Evolutionary conservation across 2,888 invertebrate genomes (phyloP).

Genomic region (Ornithoptera priamus): DNA sequence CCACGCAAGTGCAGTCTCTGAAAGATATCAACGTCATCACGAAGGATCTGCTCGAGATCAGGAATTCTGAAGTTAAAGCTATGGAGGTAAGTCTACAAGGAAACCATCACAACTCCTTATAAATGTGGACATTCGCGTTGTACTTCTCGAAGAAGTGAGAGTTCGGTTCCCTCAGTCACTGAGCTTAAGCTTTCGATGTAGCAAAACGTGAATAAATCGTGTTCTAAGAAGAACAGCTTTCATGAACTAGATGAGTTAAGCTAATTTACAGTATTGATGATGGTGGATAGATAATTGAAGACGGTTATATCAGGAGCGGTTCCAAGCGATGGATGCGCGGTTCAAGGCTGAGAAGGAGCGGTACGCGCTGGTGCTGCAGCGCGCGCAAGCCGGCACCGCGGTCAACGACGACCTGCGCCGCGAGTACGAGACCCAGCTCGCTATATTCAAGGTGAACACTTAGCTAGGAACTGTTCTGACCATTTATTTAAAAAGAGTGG

Average conservation of each 20-base stretch:
- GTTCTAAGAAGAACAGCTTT: no score
- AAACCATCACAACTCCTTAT: no score
- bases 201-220: no score
- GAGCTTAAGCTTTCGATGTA: no score
- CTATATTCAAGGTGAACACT: slow-evolving; percentile 81
- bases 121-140: no score
- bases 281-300: no score
- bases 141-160: no score
- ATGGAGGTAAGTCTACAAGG: slow-evolving; percentile 75
- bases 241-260: no score
- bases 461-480: no score
- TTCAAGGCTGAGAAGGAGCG: slow-evolving; percentile 87
- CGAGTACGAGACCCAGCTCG: slow-evolving; percentile 89
- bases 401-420: slow-evolving; percentile 87
- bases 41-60: slow-evolving; percentile 88
- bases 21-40: slow-evolving; percentile 91
- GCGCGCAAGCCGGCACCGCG: slow-evolving; percentile 85
- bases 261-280: no score
- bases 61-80: slow-evolving; percentile 89
- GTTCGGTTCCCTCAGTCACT: no score
- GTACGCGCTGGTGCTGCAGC: slow-evolving; percentile 83
- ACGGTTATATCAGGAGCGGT: slow-evolving; percentile 72
- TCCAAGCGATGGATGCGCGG: slow-evolving; percentile 84
- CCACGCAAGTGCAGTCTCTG: slow-evolving; percentile 85
- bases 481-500: no score